Evolutionary conservation across 2,113 vertebrate species (phyloP), one percentile per base, ranked within the genome.

Genomic region (Corythaixoides concolor): DNA sequence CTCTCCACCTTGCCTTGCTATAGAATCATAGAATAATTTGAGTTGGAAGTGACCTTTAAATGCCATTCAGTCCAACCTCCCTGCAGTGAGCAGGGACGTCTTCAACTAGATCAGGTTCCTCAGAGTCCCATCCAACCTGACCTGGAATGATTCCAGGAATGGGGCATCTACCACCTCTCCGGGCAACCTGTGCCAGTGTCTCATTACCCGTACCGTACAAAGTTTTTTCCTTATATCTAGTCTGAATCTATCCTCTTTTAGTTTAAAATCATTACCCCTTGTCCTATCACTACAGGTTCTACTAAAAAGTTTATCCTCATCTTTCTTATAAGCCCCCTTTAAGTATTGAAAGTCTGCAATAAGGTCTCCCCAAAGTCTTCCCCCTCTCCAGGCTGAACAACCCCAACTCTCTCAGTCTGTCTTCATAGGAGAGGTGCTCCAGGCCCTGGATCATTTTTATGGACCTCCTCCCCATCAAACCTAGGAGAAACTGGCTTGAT

Each of bases 71-170:
- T n/a, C 22, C 63, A 81, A 10, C 4, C 2, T 12, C 32, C 4
- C 63, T 16, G 4, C 43, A 4, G 8, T 0, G 0, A 14, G 9
- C 30, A 74, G 50, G 35, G 20, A 18, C 21, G 59, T 11, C 37
- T 75, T 12, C 69, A 30, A 1, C 6, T 0, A 5, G n/a, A 28
- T 2, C 43, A 85, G 19, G 5, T 3, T 85, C 58, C 32, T 58
- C 58, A 79, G 15, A 83, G 24, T 11, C 47, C 15, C 4, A 0
- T 17, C 43, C 17, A 69, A 12, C 60, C 20, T 60, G 45, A 4
- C 41, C 60, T 68, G 6, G 24, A 19, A 41, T 41, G 41, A 12
- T 41, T 41, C 41, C 41, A 41, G 10, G 41, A 12, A 41, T 41
- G 41, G 41, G 41, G 9, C 41, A 41, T 41, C 41, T 41, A 41